Base-by-base conservation (phyloP, 37 sponge, comb jelly and placozoan species). In the Aplysina aerophoba region DNA sequence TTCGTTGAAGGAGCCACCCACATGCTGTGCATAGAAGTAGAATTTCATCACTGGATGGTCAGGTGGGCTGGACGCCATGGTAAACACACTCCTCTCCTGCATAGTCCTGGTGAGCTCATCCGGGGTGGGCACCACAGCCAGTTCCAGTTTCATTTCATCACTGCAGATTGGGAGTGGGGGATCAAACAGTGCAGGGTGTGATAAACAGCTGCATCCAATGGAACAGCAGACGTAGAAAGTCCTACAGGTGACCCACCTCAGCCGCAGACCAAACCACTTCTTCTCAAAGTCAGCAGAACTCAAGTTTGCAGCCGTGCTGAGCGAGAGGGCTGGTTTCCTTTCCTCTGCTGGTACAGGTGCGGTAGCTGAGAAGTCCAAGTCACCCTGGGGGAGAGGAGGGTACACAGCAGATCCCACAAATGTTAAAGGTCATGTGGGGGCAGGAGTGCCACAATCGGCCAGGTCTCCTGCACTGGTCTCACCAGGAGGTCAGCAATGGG, bases 11-110 rank as follows among this genome's bases (percentile, higher is more conserved):
- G 50, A 44, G 50, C 6, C 0, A 62, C 91, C 88, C 37, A 94
- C 97, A 72, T 97, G 88, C 72, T 97, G 93, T 8, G 92, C 92
- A 82, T 87, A 97, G 68, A 97, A 62, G 87, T 91, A 97, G 80
- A 88, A 85, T 64, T 97, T 95, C 79, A 91, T 87, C 17, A 85
- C 83, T 5, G 69, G 86, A 39, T 93, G 83, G 64, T 90, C 84
- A 16, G 89, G 84, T 12, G 92, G 88, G 56, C 98, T 97, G 69
- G 94, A 93, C 0, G 98, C 98, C 94, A 97, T 87, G 30, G 96
- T 93, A 50, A 88, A 55, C 30, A 97, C 83, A 63, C 83, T 85
- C 37, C 86, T 36, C 25, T 69, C 53, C 30, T 85, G 67, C 66
- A 93, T 79, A 5, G 85, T 85, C 55, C 58, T 87, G 62, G 93